A percentile compares a stretch with the other conserved stretches of the same genome.
Evolutionary conservation across 2,888 invertebrate species (phyloP).

Genomic region (Colostygia pectinataria): DNA sequence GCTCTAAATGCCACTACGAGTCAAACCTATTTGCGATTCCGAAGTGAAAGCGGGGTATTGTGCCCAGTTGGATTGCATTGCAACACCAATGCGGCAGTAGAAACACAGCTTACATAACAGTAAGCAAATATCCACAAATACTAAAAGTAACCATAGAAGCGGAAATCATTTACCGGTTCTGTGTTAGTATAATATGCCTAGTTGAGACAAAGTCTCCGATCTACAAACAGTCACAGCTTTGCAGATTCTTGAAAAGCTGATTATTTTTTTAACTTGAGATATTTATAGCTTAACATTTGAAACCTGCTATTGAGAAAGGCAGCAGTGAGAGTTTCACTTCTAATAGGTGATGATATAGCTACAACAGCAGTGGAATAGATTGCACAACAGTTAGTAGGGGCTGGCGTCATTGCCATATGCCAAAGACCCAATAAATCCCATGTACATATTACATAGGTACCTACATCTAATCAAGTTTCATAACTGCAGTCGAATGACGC

Average conservation of each 20-base stretch:
- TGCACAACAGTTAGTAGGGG: slow-evolving; percentile 11
- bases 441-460: too few relatives aligned
- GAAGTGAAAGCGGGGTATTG: slow-evolving; percentile 56
- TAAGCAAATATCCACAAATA: not conserved
- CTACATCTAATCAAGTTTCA: slow-evolving; percentile 25
- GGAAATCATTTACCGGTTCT: not conserved
- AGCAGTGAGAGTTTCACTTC: slow-evolving; percentile 11
- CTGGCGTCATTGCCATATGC: slow-evolving; percentile 19
- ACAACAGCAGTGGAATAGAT: slow-evolving; percentile 1
- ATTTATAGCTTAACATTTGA: too few relatives aligned
- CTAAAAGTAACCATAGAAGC: not conserved
- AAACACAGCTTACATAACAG: slow-evolving; percentile 14
- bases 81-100: slow-evolving; percentile 31
- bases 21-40: slow-evolving; percentile 24
- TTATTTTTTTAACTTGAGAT: too few relatives aligned
- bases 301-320: too few relatives aligned
- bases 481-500: slow-evolving; percentile 25
- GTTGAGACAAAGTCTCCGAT: too few relatives aligned
- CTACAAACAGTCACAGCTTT: too few relatives aligned
- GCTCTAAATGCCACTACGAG: not conserved
- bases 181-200: too few relatives aligned
- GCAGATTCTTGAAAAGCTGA: too few relatives aligned
- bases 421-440: slow-evolving; percentile 21
- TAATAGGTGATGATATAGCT: not conserved
- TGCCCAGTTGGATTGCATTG: slow-evolving; percentile 33